These are phyloP conservation scores for Notothenia coriiceps DNA, from an alignment of 2,113 vertebrate genomes.

Conservation along the genomic window DNA sequence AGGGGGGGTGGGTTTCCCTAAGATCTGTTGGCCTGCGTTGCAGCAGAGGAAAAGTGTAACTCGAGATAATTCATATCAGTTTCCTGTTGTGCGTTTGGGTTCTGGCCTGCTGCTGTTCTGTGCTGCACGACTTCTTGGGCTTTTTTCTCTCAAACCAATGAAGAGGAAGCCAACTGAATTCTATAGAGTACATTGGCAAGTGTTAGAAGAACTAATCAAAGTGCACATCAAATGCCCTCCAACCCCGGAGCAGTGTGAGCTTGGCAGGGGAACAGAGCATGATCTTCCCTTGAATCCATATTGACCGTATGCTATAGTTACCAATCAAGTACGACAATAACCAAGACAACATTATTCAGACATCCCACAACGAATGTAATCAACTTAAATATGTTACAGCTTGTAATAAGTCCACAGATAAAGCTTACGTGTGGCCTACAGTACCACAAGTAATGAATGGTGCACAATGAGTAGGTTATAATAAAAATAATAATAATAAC, in stretches of 20 bases:
- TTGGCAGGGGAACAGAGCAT: not conserved
- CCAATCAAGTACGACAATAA: no score
- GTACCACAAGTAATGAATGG: no score
- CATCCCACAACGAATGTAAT: no score
- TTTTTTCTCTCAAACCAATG: conserved; percentile 19
- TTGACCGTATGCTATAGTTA: no score
- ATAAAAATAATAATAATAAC: no score
- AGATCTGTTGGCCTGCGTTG: conserved; percentile 4
- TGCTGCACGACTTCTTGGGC: not conserved
- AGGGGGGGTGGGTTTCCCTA: not conserved
- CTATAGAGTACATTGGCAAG: conserved; percentile 20
- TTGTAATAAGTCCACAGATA: no score
- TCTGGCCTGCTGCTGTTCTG: conserved; percentile 3
- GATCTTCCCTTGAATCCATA: not conserved
- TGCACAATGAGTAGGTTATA: no score
- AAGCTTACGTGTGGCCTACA: no score
- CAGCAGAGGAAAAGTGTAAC: not conserved
- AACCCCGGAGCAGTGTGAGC: not conserved
- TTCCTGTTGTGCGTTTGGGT: not conserved
- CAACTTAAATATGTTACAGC: no score
- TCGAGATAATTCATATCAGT: conserved; percentile 5
- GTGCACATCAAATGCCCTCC: conserved; percentile 23
- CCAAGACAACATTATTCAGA: no score
- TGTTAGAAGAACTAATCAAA: conserved; percentile 24
- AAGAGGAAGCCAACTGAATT: conserved; percentile 17